Evolutionary conservation across 2,797 vertebrate species (phyloP), one percentile per base, ranked within the genome.

Genomic region (Sciurus carolinensis): DNA sequence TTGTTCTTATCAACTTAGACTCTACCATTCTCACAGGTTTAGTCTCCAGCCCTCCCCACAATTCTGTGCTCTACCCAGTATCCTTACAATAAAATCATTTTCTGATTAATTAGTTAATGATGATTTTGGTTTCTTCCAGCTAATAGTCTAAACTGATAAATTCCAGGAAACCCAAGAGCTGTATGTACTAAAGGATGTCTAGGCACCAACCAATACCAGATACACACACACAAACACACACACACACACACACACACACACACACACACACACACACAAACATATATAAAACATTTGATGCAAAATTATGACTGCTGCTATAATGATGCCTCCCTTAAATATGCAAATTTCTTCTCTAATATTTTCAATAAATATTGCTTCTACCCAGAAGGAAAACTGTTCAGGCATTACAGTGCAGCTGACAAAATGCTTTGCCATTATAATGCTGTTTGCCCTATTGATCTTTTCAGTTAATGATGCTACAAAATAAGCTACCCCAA

Each of bases 111-210:
- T 15, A 87, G 28, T 5, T 4, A 54, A 66, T 4, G 26, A 57
- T 52, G 36, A 8, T 90, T 47, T 87, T 11, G 67, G 26, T 82
- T 92, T 57, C 62, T 88, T 90, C n/a, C 14, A 59, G 72, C 47
- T 88, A 80, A 93, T 93, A 54, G n/a, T 87, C 64, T 81, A 47
- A 72, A 93, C 22, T 67, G 69, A 71, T 14, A 86, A 4, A 75
- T 59, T 54, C 30, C 26, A 93, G 47, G 33, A 86, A 90, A 7
- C 33, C 54, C 50, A 52, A 85, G 24, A 75, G 66, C 9, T 93
- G 77, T 1, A 17, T 67, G 10, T 75, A 54, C 17, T 71, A 71
- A 83, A 94, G 24, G 14, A 5, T 10, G 64, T 54, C 47, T 15
- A 90, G 59, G 6, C 22, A 95, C 36, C 75, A 89, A 17, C 1